Evolutionary conservation across 92 coral and sea anemone genomes (phyloP), one percentile per base, ranked within the genome.

Genomic region (Pocillopora grandis): DNA sequence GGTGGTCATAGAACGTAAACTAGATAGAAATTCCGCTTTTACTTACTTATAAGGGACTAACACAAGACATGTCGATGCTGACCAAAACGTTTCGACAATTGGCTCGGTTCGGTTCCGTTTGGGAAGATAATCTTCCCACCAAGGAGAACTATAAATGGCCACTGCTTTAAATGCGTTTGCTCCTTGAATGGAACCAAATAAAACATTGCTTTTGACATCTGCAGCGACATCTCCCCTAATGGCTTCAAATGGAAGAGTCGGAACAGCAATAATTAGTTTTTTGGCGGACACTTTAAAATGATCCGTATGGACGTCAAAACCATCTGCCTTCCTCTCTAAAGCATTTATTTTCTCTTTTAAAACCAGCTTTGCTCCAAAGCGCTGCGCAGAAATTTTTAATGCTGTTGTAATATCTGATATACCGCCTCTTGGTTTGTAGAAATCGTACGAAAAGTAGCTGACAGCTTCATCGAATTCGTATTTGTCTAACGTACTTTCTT

Each of bases 21-120:
- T 7, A 16, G 66, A 14, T 16, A 62, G n/a, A 62, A 62, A 12
- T 62, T 23, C 18, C 71, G 27, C 33, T 66, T 66, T 18, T 2
- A 14, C 77, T 61, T 61, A 77, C 81, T 69, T 77, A 58, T 80
- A 66, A 55, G 84, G 84, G 75, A 66, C 68, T 11, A 67, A 2
- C 10, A 23, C 23, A n/a, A 80, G 27, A 66, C 84, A 80, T 18
- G 84, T 52, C 23, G 84, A 42, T 23, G 21, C 73, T 67, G 84
- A 66, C 16, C 21, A 19, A 49, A 42, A 69, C 11, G 16, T 21
- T 58, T 80, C 49, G 5, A 21, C 31, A 0, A 75, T 62, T n/a
- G 67, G 55, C 57, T 66, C 55, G 18, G 84, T 49, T 16, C 55
- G 16, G 33, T 80, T 80, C 9, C 56, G 49, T 31, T 9, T 11